phyloP scores from a whole-genome alignment of 2,797 vertebrate genomes.

The Chelmon rostratus region DNA sequence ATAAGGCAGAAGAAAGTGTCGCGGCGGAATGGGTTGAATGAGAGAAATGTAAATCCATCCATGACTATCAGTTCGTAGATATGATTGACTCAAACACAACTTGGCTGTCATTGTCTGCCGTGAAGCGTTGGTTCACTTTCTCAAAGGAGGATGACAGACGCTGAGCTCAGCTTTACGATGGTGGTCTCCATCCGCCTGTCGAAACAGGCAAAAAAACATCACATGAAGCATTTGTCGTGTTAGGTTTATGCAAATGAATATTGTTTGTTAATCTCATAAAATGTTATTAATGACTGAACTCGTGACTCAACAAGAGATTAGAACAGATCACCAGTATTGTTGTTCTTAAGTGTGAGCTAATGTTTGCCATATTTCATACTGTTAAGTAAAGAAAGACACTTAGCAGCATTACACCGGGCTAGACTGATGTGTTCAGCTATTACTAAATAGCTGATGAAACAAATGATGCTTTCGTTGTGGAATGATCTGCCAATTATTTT shows the following conservation, averaged over 20 bases:
- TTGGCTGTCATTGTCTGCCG: constrained; percentile 30
- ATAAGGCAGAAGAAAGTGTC: constrained; percentile 32
- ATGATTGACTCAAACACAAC: constrained; percentile 32
- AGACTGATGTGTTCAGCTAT: neutral
- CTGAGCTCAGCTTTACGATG: constrained; percentile 3
- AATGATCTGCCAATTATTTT: no score
- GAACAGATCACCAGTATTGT: neutral
- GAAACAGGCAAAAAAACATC: neutral
- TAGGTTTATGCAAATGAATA: neutral
- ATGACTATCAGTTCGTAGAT: constrained; percentile 38
- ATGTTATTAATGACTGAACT: neutral
- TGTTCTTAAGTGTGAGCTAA: neutral
- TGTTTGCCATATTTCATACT: neutral
- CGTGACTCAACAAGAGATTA: neutral
- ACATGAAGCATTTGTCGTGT: neutral
- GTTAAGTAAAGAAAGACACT: neutral
- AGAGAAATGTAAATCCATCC: constrained; percentile 35
- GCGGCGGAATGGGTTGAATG: constrained; percentile 21
- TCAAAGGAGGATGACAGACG: constrained; percentile 13
- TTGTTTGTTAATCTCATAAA: neutral
- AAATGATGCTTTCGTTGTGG: no score
- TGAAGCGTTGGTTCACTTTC: constrained; percentile 19
- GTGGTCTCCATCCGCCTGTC: neutral
- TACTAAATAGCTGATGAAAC: neutral
- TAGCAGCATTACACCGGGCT: neutral